These are phyloP conservation scores for Acanthisitta chloris DNA, from an alignment of 2,113 vertebrate species.

Conservation along the genomic window DNA sequence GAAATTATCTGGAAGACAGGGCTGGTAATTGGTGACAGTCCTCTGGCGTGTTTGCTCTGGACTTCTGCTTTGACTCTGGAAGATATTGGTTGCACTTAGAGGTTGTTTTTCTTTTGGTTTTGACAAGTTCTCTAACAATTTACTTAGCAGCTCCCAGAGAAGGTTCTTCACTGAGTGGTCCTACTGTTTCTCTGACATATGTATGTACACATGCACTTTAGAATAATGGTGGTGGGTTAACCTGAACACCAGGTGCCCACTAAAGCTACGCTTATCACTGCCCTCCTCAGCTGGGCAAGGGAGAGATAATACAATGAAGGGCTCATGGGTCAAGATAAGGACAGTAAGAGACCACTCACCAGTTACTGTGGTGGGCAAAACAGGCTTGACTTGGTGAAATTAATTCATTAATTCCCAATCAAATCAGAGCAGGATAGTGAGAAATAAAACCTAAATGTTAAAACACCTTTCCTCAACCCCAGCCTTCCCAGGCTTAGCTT, in stretches of 20 bases:
- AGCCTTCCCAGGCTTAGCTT: no score
- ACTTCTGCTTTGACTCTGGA: background rate
- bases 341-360: no score
- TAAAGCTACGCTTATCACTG: background rate
- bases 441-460: no score
- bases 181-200: background rate
- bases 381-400: no score
- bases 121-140: background rate
- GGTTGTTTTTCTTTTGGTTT: background rate
- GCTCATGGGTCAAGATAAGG: no score
- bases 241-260: background rate
- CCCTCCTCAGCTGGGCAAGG: background rate
- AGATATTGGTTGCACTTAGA: background rate
- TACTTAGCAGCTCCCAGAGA: background rate
- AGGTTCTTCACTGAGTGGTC: background rate
- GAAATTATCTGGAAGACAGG: background rate
- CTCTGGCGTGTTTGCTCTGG: background rate
- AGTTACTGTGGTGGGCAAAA: no score
- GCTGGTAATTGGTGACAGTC: background rate
- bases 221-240: background rate
- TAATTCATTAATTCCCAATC: no score
- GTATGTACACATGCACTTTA: background rate
- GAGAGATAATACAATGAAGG: background rate
- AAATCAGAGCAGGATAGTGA: no score
- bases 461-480: no score